Evolutionary conservation across 2,888 invertebrate genomes (phyloP).

Genomic region (Phrixothrix hirtus): DNA sequence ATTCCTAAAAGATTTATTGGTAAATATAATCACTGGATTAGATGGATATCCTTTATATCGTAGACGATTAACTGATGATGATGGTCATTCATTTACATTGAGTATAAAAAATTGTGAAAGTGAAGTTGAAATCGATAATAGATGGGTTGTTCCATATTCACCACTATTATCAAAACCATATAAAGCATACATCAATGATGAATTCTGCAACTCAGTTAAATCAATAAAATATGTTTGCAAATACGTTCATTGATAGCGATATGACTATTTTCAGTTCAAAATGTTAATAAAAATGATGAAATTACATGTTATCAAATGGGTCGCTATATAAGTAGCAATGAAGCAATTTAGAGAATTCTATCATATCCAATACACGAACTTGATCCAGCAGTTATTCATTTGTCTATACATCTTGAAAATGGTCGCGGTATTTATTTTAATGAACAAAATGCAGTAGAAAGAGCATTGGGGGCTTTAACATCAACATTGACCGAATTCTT

Average conservation of each 20-base stretch:
- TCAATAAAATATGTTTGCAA: constrained; percentile 52
- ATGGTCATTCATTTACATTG: not conserved
- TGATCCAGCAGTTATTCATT: constrained; percentile 40
- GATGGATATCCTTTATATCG: constrained; percentile 42
- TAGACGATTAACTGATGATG: constrained; percentile 3
- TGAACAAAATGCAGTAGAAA: too few relatives aligned
- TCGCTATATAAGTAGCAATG: constrained; percentile 40
- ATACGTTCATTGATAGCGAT: constrained; percentile 41
- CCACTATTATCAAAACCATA: constrained; percentile 38
- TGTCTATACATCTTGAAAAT: too few relatives aligned
- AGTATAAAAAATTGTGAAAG: constrained; percentile 40
- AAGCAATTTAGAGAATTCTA: constrained; percentile 40
- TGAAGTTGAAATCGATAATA: constrained; percentile 42
- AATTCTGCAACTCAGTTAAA: constrained; percentile 52
- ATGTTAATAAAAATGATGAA: constrained; percentile 34
- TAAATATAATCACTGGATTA: constrained; percentile 36
- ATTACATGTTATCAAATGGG: constrained; percentile 36
- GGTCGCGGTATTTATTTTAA: too few relatives aligned
- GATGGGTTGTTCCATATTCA: constrained; percentile 48
- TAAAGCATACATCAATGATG: constrained; percentile 46
- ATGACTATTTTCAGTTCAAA: constrained; percentile 31
- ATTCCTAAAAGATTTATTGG: constrained; percentile 20
- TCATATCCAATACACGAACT: constrained; percentile 39
- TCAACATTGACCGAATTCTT: too few relatives aligned
- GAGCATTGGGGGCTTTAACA: too few relatives aligned